phyloP scores from a whole-genome alignment of 2,888 invertebrate species.

The Hydriomena furcata region DNA sequence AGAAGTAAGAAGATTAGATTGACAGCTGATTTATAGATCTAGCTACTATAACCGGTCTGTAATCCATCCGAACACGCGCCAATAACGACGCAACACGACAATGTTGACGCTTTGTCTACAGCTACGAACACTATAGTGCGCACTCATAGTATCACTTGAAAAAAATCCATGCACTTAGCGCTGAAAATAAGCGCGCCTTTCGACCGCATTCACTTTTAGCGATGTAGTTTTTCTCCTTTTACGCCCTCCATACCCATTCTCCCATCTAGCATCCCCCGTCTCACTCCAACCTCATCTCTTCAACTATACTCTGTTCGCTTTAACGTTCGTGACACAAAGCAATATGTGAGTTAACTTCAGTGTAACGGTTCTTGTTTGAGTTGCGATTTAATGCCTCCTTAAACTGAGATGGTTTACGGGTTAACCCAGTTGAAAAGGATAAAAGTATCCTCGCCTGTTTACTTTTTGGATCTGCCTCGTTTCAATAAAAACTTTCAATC shows the following conservation, averaged over 20 bases:
- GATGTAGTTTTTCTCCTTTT: conserved; percentile 83
- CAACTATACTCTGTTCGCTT: conserved; percentile 71
- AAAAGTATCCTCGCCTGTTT: conserved; percentile 75
- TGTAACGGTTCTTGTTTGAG: conserved; percentile 83
- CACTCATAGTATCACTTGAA: conserved; percentile 76
- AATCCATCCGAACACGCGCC: neutral
- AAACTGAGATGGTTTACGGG: conserved; percentile 83
- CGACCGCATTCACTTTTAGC: conserved; percentile 84
- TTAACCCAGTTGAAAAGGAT: conserved; percentile 79
- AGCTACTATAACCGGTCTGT: neutral
- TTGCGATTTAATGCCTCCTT: conserved; percentile 84
- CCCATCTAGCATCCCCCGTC: conserved; percentile 66
- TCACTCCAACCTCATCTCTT: conserved; percentile 65
- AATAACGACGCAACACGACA: conserved; percentile 9
- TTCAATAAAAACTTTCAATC: conserved; percentile 75
- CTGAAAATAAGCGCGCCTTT: conserved; percentile 81
- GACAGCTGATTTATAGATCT: neutral
- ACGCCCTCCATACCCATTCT: conserved; percentile 78
- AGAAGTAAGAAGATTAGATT: no score
- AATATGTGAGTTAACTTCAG: conserved; percentile 83
- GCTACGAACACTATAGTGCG: conserved; percentile 32
- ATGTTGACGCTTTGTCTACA: conserved; percentile 21
- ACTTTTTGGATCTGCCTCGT: conserved; percentile 68
- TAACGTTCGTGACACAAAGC: conserved; percentile 83
- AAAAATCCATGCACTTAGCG: conserved; percentile 83